Evolutionary conservation across 2,888 invertebrate genomes (phyloP).

Genomic region (Harpagoxenus sublaevis): DNA sequence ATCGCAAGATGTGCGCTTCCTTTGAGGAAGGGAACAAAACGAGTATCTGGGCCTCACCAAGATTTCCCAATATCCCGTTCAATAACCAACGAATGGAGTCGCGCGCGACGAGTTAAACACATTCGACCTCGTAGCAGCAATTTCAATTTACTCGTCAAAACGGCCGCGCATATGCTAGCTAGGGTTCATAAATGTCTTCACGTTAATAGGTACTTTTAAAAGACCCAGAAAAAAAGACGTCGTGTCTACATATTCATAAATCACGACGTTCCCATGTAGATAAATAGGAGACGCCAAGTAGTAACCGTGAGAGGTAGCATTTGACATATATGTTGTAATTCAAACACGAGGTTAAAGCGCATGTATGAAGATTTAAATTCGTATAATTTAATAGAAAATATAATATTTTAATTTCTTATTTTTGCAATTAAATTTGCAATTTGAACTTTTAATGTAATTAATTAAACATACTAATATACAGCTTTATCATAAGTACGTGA

Average conservation of each 20-base stretch:
- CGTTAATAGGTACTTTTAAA: slow-evolving; percentile 19
- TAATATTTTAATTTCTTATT: neutral
- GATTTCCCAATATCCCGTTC: slow-evolving; percentile 51
- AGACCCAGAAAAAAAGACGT: neutral
- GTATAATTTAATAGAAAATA: slow-evolving; percentile 17
- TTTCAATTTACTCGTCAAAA: slow-evolving; percentile 64
- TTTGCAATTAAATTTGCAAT: neutral
- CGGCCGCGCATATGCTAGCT: neutral
- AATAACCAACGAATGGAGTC: slow-evolving; percentile 29
- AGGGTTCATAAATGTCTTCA: slow-evolving; percentile 19
- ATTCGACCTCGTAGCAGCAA: slow-evolving; percentile 29
- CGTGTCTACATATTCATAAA: slow-evolving; percentile 30
- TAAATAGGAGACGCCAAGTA: neutral
- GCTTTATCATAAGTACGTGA: neutral
- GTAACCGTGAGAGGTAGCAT: slow-evolving; percentile 39
- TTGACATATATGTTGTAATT: slow-evolving; percentile 31
- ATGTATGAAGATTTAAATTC: neutral
- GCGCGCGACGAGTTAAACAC: slow-evolving; percentile 60
- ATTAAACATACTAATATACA: neutral
- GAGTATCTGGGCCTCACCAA: slow-evolving; percentile 12
- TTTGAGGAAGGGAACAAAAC: slow-evolving; percentile 32
- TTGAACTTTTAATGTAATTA: neutral
- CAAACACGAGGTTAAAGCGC: slow-evolving; percentile 28
- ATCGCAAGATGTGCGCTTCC: slow-evolving; percentile 30
- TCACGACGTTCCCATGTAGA: slow-evolving; percentile 6